Evolutionary conservation across 2,113 vertebrate genomes (phyloP), one percentile per base, ranked within the genome.

Genomic region (Orycteropus afer): DNA sequence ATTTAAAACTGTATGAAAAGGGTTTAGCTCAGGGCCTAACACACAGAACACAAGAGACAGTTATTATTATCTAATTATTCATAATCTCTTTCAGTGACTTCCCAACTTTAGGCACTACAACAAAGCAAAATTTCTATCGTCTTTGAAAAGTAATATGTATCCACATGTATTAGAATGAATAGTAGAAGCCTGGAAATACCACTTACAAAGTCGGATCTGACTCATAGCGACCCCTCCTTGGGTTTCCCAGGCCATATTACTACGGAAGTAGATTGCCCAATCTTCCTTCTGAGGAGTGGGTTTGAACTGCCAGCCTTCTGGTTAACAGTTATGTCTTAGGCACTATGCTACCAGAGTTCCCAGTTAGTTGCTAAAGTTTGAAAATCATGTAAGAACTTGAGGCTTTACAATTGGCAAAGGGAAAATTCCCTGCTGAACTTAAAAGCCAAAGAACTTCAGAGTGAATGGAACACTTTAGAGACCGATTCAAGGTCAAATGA

Each of bases 341-440:
- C n/a, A n/a, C n/a, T n/a, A n/a, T n/a, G n/a, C n/a, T n/a, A n/a
- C n/a, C n/a, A 25, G 20, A 53, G 55, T 27, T 3, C 63, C 9
- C 57, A 89, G 22, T 91, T 78, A 84, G 10, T 13, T 91, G 37
- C 57, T 89, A 37, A 79, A 65, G 25, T 71, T 94, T 73, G 61
- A 96, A 96, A 93, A 40, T 67, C 53, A 37, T 7, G 1, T 77
- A 82, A 86, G n/a, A 59, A 69, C 71, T 85, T 88, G 27, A 47
- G 32, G 37, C 5, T 86, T 76, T 65, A 82, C 59, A 25, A 91
- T 57, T 49, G 49, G 49, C 23, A 34, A 2, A 32, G 42, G 45
- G 15, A 27, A 86, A 51, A 78, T 40, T 69, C 25, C 17, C 84
- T 86, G 73, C 82, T 83, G 34, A 97, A 78, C 29, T 86, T 17